These are phyloP conservation scores for Pampusana beccarii DNA, from an alignment of 2,113 vertebrate genomes.

Conservation along the genomic window DNA sequence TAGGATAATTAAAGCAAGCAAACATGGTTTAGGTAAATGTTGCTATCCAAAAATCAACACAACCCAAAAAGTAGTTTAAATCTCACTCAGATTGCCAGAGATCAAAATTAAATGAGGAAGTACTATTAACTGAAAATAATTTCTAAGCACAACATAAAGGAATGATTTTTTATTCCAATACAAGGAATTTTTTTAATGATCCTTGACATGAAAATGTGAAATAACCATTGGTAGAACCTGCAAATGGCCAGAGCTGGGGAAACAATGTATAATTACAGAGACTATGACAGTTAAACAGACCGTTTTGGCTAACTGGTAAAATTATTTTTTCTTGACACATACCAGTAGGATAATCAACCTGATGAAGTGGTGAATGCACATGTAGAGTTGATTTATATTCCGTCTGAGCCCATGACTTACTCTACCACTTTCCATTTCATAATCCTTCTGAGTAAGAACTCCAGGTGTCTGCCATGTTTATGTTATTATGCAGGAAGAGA, in stretches of 20 bases:
- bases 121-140: not conserved
- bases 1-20: not conserved
- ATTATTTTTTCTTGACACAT: not conserved
- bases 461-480: not conserved
- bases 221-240: not conserved
- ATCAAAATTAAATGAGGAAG: not conserved
- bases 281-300: not conserved
- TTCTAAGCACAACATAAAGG: not conserved
- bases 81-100: not conserved
- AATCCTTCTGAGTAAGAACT: not conserved
- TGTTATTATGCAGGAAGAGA: not conserved
- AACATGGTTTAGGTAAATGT: not conserved
- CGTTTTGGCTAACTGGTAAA: not conserved
- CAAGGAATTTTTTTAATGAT: not conserved
- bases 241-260: not conserved
- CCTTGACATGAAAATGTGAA: not conserved
- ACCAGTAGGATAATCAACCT: not conserved
- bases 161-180: not conserved
- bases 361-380: not conserved
- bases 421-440: not conserved
- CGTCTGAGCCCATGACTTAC: not conserved
- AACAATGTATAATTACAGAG: not conserved
- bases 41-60: not conserved
- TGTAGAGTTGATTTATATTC: not conserved
- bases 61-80: not conserved